Evolutionary conservation across 2,113 vertebrate genomes (phyloP), one percentile per base, ranked within the genome.

Genomic region (Charadrius vociferus): DNA sequence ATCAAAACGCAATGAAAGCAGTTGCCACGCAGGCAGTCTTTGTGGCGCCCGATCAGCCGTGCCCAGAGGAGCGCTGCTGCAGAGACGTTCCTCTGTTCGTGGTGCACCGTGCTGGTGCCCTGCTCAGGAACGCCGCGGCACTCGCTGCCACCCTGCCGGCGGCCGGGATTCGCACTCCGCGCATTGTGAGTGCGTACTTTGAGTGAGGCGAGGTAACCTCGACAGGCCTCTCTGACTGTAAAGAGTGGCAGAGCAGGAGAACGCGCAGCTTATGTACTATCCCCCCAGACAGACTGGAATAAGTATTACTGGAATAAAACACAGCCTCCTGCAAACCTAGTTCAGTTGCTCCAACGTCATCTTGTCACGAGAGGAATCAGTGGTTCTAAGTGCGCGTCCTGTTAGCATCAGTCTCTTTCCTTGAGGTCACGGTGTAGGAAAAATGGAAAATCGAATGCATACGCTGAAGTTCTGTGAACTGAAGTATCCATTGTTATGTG

Each of bases 121-220:
- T 47, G 55, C 23, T 37, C 22, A 3, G 47, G 30, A 5, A 9
- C 6, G 2, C 32, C 2, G 23, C 21, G 11, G 30, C 12, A 2
- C 13, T 49, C 6, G 1, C 14, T 9, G 14, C 10, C n/a, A 9
- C 41, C 26, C 43, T 36, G 19, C 17, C 10, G 32, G 4, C 39
- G 23, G 34, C 41, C 14, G 32, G 7, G 10, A 21, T 65, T 45
- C 30, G 39, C 26, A 3, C 22, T 47, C 18, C 22, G 41, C 4
- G 2, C 14, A 4, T n/a, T 34, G 3, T 14, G 18, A 27, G 36
- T 4, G 8, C 14, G 3, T 5, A 1, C 18, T 50, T 20, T 3
- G 23, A 37, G 66, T 1, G 0, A n/a, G 81, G 50, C 32, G 4
- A 24, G 65, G 85, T 17, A 20, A 32, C 45, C 14, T 15, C 2